phyloP scores from a whole-genome alignment of 2,888 invertebrate genomes.

The Entomobrya proxima region DNA sequence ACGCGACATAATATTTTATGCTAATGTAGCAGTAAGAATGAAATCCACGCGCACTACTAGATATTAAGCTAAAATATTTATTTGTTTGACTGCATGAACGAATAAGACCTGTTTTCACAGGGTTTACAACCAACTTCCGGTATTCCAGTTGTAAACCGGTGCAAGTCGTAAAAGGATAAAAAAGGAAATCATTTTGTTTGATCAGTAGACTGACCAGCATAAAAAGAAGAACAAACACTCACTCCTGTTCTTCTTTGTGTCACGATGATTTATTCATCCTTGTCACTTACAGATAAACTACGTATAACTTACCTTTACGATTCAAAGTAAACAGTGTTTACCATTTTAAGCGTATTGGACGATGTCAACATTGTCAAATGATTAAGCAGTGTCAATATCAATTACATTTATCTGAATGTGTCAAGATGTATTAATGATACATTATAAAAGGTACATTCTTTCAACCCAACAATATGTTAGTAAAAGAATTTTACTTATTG shows the following conservation, averaged over 20 bases:
- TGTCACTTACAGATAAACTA: not conserved
- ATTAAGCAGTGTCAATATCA: too few species aligned
- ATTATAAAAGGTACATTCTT: too few species aligned
- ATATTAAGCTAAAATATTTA: conserved; percentile 1
- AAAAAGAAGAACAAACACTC: not conserved
- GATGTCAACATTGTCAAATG: too few species aligned
- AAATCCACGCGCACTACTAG: not conserved
- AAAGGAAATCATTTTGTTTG: conserved; percentile 29
- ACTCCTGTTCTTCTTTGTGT: too few species aligned
- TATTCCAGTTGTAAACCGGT: conserved; percentile 38
- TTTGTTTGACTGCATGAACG: not conserved
- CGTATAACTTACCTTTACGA: too few species aligned
- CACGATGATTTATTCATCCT: not conserved
- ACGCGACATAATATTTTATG: not conserved
- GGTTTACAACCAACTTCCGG: conserved; percentile 48
- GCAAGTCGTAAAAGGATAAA: not conserved
- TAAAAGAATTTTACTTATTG: too few species aligned
- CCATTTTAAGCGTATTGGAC: too few species aligned
- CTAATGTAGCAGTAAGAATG: conserved; percentile 1
- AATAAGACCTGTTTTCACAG: conserved; percentile 20
- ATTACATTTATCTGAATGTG: too few species aligned
- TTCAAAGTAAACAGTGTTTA: too few species aligned
- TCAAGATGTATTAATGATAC: too few species aligned
- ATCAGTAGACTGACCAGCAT: conserved; percentile 13
- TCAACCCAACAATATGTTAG: too few species aligned